Percentiles rank a stretch among this genome's conserved stretches.
Conservation (phyloP, 2,888 invertebrate genomes). For the Cephus spinipes region DNA sequence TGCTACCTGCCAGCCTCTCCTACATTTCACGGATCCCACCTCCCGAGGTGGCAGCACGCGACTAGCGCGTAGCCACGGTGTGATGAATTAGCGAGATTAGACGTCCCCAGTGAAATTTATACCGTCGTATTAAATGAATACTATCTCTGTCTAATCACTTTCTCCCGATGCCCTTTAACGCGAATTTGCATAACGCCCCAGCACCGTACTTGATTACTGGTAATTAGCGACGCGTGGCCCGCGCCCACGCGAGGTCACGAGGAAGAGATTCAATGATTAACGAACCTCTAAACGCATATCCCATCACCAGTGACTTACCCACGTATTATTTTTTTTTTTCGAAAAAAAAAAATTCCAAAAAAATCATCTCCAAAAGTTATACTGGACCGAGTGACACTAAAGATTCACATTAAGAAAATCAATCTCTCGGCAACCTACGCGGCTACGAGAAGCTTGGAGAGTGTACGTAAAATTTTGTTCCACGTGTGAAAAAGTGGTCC, state of each 20-base stretch:
- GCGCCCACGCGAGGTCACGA: constrained; percentile 58
- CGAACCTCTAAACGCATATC: not conserved
- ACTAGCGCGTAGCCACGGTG: not conserved
- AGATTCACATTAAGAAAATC: not conserved
- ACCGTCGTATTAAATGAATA: not conserved
- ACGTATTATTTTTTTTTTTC: not conserved
- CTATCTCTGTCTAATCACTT: constrained; percentile 45
- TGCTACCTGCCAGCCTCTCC: not conserved
- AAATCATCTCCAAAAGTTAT: not conserved
- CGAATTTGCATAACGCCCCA: constrained; percentile 57
- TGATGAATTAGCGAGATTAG: not conserved
- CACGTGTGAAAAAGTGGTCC: not conserved
- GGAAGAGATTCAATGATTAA: constrained; percentile 13
- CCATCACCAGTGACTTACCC: not conserved
- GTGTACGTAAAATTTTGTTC: not conserved
- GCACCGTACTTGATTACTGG: constrained; percentile 55
- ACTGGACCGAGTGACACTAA: accelerated
- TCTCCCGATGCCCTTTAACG: constrained; percentile 51
- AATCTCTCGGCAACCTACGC: not conserved
- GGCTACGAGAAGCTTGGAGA: not conserved
- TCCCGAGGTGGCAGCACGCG: not conserved
- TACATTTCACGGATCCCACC: not conserved
- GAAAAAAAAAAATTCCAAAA: too few species aligned
- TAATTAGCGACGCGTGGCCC: constrained; percentile 64
- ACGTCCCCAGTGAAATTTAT: not conserved